Evolutionary conservation across 2,797 vertebrate genomes (phyloP).

Genomic region (Sarcophilus harrisii): DNA sequence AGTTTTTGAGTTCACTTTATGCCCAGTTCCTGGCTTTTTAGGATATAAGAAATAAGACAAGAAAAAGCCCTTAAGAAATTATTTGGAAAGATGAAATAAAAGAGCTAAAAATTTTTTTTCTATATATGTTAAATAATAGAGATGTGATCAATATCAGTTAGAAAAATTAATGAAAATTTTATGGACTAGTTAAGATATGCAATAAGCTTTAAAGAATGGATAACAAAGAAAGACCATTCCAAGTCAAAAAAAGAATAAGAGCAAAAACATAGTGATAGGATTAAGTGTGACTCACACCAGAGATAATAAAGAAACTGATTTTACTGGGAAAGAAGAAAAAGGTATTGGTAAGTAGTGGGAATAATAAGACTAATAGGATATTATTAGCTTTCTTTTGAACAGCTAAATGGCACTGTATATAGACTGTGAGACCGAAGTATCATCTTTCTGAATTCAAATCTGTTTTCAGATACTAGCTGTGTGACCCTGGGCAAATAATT

Average conservation of each 20-base stretch:
- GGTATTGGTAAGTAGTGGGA: not conserved
- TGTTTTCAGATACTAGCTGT: not conserved
- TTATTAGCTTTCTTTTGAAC: not conserved
- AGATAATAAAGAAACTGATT: not conserved
- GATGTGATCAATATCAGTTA: not conserved
- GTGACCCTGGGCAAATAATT: not conserved
- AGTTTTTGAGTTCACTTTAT: slow-evolving; percentile 2
- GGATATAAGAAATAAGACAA: not conserved
- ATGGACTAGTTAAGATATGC: not conserved
- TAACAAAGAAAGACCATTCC: not conserved
- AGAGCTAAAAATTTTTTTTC: not conserved
- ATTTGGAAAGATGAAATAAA: too few relatives aligned
- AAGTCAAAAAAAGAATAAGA: not conserved
- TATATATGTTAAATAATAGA: slow-evolving; percentile 4
- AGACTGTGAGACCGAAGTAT: not conserved
- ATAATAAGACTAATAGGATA: not conserved
- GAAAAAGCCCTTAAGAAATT: not conserved
- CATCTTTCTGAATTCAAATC: not conserved
- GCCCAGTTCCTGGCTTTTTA: not conserved
- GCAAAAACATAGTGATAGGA: not conserved
- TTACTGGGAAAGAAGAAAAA: not conserved
- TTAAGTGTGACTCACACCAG: not conserved
- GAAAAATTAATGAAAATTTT: slow-evolving; percentile 6
- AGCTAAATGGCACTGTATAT: not conserved
- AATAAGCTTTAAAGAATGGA: not conserved